A percentile compares a stretch with the other conserved stretches of the same genome.
Evolutionary conservation across 2,797 vertebrate genomes (phyloP).

Genomic region (Bovichtus variegatus): DNA sequence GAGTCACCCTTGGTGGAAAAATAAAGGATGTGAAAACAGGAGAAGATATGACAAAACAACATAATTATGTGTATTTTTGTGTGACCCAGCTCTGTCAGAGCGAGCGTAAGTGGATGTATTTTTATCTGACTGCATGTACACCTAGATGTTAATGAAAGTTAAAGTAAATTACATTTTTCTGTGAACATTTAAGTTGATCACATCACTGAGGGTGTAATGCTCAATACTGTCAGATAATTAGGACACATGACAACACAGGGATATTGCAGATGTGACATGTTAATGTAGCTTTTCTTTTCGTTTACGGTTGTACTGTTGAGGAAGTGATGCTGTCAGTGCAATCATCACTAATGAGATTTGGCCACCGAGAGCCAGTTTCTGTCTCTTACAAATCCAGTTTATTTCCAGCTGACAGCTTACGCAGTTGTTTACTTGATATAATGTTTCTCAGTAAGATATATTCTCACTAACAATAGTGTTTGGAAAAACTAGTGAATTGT

Average conservation of each 20-base stretch:
- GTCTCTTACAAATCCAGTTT: background rate
- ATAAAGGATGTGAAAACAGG: background rate
- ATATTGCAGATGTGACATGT: conserved; percentile 14
- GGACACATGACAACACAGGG: conserved; percentile 13
- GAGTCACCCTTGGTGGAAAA: conserved; percentile 4
- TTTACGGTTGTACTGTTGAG: conserved; percentile 10
- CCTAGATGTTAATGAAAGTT: conserved; percentile 28
- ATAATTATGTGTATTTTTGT: conserved; percentile 20
- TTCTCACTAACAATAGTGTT: background rate
- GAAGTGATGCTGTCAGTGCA: background rate
- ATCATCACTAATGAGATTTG: conserved; percentile 1
- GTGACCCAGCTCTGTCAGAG: conserved; percentile 1
- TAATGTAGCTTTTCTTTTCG: conserved; percentile 1
- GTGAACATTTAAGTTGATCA: conserved; percentile 8
- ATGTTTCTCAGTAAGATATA: background rate
- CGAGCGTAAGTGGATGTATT: conserved; percentile 3
- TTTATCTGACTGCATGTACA: conserved; percentile 18
- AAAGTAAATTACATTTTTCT: conserved; percentile 4
- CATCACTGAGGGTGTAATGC: background rate
- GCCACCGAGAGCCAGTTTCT: background rate
- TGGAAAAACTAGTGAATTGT: background rate
- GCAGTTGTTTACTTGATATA: background rate
- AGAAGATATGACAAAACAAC: conserved; percentile 11
- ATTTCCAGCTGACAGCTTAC: background rate
- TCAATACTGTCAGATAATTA: conserved; percentile 18